Evolutionary conservation across 2,797 vertebrate genomes (phyloP).

Genomic region (Cirrhinus molitorella): DNA sequence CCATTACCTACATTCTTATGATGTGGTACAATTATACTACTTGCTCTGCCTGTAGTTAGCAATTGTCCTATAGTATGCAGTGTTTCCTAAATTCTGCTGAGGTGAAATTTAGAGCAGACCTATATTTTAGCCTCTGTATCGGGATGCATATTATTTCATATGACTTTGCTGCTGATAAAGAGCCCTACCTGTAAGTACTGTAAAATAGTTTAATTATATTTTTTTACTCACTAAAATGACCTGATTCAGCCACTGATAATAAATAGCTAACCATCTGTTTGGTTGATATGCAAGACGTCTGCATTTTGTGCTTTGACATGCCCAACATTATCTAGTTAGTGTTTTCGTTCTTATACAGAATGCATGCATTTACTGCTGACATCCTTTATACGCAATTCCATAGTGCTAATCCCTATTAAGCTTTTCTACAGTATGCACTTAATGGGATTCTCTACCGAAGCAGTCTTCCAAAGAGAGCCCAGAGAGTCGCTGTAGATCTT

Average conservation of each 20-base stretch:
- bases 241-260: background rate
- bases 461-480: conserved; percentile 18
- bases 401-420: conserved; percentile 49
- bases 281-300: background rate
- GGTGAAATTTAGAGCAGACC: no score
- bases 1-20: no score
- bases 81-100: no score
- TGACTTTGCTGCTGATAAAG: no score
- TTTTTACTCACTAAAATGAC: background rate
- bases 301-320: background rate
- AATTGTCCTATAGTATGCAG: no score
- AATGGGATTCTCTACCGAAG: conserved; percentile 36
- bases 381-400: conserved; percentile 28
- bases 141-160: no score
- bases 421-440: conserved; percentile 9
- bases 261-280: conserved; percentile 12
- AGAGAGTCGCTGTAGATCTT: background rate
- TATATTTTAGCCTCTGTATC: no score
- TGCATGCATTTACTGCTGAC: conserved; percentile 34
- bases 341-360: conserved; percentile 33
- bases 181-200: no score
- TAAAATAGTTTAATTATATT: no score
- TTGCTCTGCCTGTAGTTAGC: no score
- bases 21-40: no score
- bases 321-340: background rate